Base-by-base conservation (phyloP, 2,113 vertebrate genomes). In the Grammomys surdaster region DNA sequence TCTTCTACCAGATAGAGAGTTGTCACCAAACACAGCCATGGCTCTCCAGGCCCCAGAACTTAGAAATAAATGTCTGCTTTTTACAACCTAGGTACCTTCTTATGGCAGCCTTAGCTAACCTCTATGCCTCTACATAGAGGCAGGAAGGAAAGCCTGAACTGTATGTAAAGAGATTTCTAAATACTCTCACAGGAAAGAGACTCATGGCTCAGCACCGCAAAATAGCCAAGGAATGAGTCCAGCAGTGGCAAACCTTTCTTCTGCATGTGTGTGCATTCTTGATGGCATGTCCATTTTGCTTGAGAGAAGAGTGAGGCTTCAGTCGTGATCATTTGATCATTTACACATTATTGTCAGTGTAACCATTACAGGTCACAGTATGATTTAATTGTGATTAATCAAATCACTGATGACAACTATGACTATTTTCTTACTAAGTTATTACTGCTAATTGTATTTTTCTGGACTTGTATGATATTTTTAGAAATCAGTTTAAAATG, bases 401-500 rank as follows among this genome's bases (percentile, higher is more conserved):
- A 58, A 60, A 54, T 88, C 51, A 31, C 8, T 75, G 5, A 43
- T 91, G 85, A 54, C 65, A 69, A 86, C 48, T 67, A 3, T 40
- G 43, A 60, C 8, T 19, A 20, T 87, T 70, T 67, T 20, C 33
- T 91, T 88, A 19, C 56, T 89, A 75, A 93, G 31, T 54, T 58
- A 77, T 77, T 86, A 46, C 22, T 88, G 12, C 40, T 92, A 56
- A 72, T 93, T 92, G 26, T 36, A 31, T 84, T 46, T 69, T 82
- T 82, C 51, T 82, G 87, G 40, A 14, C 17, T 51, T 14, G 31
- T 20, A 43, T 89, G 56, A 72, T 6, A 72, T 84, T 80, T 97
- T 89, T 92, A 89, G 86, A 87, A 89, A 87, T 46, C 36, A 69
- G 48, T 91, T 93, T 94, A 46, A 87, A 81, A 81, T n/a, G 31